Percentiles rank a stretch among this genome's conserved stretches.
phyloP scores from a whole-genome alignment of 2,888 invertebrate genomes.

The Tubiluchus corallicola region DNA sequence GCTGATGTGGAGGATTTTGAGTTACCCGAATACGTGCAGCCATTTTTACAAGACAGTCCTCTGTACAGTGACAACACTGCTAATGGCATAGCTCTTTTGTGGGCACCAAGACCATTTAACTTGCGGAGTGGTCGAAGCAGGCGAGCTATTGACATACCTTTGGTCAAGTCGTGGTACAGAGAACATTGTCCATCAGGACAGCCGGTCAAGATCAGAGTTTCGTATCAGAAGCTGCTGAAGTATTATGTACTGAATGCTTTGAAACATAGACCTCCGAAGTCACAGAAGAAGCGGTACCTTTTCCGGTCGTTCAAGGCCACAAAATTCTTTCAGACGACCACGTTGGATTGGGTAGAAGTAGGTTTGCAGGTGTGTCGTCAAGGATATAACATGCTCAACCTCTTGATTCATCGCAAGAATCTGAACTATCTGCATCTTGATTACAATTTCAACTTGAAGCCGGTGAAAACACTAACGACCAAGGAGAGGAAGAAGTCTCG shows the following conservation, averaged over 20 bases:
- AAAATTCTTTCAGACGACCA: constrained; percentile 99
- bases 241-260: constrained; percentile 94
- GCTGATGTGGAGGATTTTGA: constrained; percentile 85
- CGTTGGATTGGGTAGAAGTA: constrained; percentile 98
- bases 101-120: constrained; percentile 97
- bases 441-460: constrained; percentile 98
- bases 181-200: constrained; percentile 80
- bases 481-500: constrained; percentile 96
- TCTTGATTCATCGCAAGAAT: constrained; percentile 96
- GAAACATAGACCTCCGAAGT: constrained; percentile 91
- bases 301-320: constrained; percentile 99
- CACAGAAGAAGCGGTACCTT: constrained; percentile 89
- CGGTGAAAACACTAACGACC: constrained; percentile 95
- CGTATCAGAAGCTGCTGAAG: constrained; percentile 94
- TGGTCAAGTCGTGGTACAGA: constrained; percentile 93
- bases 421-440: constrained; percentile 97
- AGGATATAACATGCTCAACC: constrained; percentile 98
- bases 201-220: constrained; percentile 96
- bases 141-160: constrained; percentile 85
- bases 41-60: constrained; percentile 72
- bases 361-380: constrained; percentile 92
- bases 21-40: constrained; percentile 69
- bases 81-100: constrained; percentile 84
- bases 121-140: constrained; percentile 81
- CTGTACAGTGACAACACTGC: constrained; percentile 97